phyloP scores from a whole-genome alignment of 1,140 invertebrate genomes.

The Matsumurasca onukii region DNA sequence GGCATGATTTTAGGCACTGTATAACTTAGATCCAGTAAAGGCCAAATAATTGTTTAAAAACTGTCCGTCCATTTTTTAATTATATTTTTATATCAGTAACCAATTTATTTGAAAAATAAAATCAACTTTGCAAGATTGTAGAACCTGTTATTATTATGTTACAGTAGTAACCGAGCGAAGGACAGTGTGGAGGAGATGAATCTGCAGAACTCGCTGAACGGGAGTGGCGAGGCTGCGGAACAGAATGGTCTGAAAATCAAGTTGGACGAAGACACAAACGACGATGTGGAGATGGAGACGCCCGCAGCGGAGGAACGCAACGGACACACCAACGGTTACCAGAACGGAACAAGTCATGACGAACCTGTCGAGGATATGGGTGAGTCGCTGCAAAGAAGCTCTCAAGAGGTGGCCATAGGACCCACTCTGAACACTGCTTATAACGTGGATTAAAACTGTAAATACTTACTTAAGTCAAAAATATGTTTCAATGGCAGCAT shows the following conservation, averaged over 20 bases:
- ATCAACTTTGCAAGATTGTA: too few species aligned
- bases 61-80: too few species aligned
- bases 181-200: slow-evolving; percentile 55
- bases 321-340: slow-evolving; percentile 56
- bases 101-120: too few species aligned
- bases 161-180: slow-evolving; percentile 19
- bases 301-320: slow-evolving; percentile 45
- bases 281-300: slow-evolving; percentile 60
- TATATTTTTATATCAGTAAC: too few species aligned
- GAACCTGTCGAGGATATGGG: slow-evolving; percentile 44
- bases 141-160: slow-evolving; percentile 18
- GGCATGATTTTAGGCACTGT: too few species aligned
- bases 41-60: too few species aligned
- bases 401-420: too few species aligned
- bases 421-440: too few species aligned
- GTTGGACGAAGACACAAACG: slow-evolving; percentile 34
- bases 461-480: too few species aligned
- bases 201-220: slow-evolving; percentile 53
- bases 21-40: too few species aligned
- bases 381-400: slow-evolving; percentile 25
- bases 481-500: too few species aligned
- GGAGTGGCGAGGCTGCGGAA: slow-evolving; percentile 44
- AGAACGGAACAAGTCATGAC: slow-evolving; percentile 62
- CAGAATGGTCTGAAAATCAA: slow-evolving; percentile 33
- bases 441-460: not conserved